Evolutionary conservation across 1,140 invertebrate genomes (phyloP).

Genomic region (Chrysopa pallens): DNA sequence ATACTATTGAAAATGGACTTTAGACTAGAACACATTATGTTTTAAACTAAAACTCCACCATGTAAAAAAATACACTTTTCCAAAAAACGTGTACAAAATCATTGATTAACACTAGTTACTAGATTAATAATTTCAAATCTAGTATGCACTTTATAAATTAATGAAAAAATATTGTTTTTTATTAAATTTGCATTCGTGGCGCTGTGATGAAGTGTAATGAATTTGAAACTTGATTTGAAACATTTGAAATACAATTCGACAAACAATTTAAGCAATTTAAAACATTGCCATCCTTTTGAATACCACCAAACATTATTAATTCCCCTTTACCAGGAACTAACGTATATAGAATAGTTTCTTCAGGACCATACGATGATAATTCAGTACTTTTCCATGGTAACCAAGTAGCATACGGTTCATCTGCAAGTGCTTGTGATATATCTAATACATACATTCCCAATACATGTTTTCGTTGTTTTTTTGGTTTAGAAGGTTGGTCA

Average conservation of each 20-base stretch:
- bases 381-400: constrained; percentile 42
- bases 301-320: constrained; percentile 86
- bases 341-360: constrained; percentile 79
- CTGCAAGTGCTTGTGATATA: constrained; percentile 49
- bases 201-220: constrained; percentile 61
- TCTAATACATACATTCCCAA: constrained; percentile 76
- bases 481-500: constrained; percentile 19
- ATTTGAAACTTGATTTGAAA: constrained; percentile 49
- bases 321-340: constrained; percentile 78
- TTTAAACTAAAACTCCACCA: no score
- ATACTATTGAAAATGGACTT: no score
- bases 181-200: constrained; percentile 17
- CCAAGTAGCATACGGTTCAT: constrained; percentile 55
- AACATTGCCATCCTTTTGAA: constrained; percentile 51
- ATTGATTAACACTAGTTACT: background rate
- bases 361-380: constrained; percentile 47
- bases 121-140: background rate
- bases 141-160: background rate
- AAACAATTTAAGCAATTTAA: constrained; percentile 26
- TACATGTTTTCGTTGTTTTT: constrained; percentile 35
- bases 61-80: background rate
- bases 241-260: constrained; percentile 17
- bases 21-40: no score
- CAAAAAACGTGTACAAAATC: background rate
- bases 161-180: background rate